Conservation (phyloP, 2,113 vertebrate genomes). For the Oryzias celebensis region DNA sequence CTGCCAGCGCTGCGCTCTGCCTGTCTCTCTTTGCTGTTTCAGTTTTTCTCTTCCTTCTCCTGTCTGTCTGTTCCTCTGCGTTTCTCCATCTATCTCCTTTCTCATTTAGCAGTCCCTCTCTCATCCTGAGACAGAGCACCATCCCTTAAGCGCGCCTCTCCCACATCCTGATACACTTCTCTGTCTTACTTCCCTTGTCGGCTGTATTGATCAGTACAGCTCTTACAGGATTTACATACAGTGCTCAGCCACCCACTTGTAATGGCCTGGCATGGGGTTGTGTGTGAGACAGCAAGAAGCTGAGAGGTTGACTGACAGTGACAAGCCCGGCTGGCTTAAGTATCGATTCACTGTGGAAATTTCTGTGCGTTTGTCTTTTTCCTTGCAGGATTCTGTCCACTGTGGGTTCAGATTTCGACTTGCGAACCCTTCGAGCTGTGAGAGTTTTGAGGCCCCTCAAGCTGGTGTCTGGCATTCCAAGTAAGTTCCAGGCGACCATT, state of each 20-base stretch:
- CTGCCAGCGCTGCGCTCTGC: conserved; percentile 8
- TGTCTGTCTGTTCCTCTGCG: conserved; percentile 1
- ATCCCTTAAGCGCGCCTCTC: conserved; percentile 23
- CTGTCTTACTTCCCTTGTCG: conserved; percentile 54
- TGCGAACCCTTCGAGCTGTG: conserved; percentile 95
- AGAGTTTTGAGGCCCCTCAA: conserved; percentile 93
- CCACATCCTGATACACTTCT: conserved; percentile 51
- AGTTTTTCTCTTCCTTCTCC: conserved; percentile 6
- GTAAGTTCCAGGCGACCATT: conserved; percentile 77
- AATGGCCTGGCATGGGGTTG: conserved; percentile 40
- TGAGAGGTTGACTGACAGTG: conserved; percentile 36
- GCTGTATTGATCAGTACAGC: conserved; percentile 57
- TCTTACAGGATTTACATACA: conserved; percentile 62
- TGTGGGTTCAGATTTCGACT: conserved; percentile 91
- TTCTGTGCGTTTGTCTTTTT: conserved; percentile 44
- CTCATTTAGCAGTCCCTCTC: conserved; percentile 13
- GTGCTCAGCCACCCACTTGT: conserved; percentile 37
- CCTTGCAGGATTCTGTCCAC: conserved; percentile 77
- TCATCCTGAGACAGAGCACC: conserved; percentile 21
- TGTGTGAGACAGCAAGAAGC: conserved; percentile 14
- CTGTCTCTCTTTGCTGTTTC: conserved; percentile 6
- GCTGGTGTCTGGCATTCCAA: conserved; percentile 97
- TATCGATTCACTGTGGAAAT: conserved; percentile 46
- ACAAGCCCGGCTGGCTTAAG: conserved; percentile 39
- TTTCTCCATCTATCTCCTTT: conserved; percentile 16